Evolutionary conservation across 2,113 vertebrate genomes (phyloP).

Genomic region (Microcebus murinus): DNA sequence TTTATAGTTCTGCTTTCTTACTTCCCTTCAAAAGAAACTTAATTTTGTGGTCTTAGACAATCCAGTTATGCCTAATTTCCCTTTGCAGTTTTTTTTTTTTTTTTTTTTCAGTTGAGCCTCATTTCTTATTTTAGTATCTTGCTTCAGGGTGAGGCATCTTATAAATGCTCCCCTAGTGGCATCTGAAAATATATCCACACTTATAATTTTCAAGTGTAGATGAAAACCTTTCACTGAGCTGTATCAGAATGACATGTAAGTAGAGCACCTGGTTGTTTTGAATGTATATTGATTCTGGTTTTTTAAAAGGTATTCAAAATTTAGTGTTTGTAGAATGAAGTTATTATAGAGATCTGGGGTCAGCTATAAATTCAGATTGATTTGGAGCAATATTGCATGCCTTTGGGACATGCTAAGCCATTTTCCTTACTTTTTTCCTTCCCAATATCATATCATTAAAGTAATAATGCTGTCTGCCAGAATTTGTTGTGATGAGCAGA

Average conservation of each 20-base stretch:
- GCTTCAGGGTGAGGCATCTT: neutral
- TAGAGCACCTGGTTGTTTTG: constrained; percentile 27
- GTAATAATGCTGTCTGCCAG: constrained; percentile 70
- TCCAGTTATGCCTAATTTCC: constrained; percentile 5
- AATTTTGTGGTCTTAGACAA: neutral
- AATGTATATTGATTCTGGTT: constrained; percentile 42
- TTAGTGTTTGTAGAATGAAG: constrained; percentile 75
- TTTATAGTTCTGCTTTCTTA: neutral
- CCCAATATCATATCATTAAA: constrained; percentile 58
- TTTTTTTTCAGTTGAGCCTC: constrained; percentile 6
- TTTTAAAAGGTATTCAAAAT: constrained; percentile 73
- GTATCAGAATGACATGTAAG: neutral
- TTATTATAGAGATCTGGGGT: constrained; percentile 61
- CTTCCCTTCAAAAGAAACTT: neutral
- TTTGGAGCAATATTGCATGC: constrained; percentile 63
- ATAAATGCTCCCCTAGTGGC: neutral
- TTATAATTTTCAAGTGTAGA: constrained; percentile 24
- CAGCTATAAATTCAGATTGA: constrained; percentile 69
- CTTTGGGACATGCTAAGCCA: constrained; percentile 54
- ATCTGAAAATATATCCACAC: neutral
- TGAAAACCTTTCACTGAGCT: constrained; percentile 29
- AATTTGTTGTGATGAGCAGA: constrained; percentile 74
- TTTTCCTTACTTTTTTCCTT: neutral
- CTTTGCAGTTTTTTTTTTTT: constrained; percentile 31
- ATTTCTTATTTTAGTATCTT: constrained; percentile 40